A percentile compares a stretch with the other conserved stretches of the same genome.
phyloP scores from a whole-genome alignment of 92 coral and sea anemone genomes.

The Phenganax stokvisi region DNA sequence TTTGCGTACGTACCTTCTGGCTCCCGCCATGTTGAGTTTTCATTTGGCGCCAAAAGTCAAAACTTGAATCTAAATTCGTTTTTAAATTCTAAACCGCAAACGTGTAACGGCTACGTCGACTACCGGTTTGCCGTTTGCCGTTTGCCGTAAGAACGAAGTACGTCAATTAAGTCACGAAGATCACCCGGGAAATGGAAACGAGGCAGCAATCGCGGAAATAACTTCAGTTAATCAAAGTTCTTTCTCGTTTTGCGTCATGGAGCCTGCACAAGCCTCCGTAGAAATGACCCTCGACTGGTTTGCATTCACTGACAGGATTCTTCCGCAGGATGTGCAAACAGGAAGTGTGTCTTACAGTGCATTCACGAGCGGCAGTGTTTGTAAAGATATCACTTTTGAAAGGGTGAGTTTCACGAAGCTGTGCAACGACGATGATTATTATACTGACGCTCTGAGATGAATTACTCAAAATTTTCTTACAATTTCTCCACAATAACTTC shows the following conservation, averaged over 20 bases:
- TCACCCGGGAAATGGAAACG: not conserved
- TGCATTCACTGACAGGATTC: not conserved
- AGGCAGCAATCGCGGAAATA: constrained; percentile 12
- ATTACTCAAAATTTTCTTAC: too few relatives aligned
- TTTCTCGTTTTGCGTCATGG: constrained; percentile 15
- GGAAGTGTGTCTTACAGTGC: constrained; percentile 3
- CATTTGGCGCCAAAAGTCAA: constrained; percentile 1
- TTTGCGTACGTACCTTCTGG: constrained; percentile 8
- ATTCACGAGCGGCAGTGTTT: not conserved
- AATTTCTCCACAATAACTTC: too few relatives aligned
- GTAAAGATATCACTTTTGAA: not conserved
- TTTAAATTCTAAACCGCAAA: not conserved
- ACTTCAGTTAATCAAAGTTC: not conserved
- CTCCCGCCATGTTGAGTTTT: constrained; percentile 33
- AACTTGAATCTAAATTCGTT: not conserved
- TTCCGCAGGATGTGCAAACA: constrained; percentile 10
- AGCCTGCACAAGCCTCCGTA: constrained; percentile 3
- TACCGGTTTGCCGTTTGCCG: constrained; percentile 1
- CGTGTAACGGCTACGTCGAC: not conserved
- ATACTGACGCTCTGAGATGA: too few relatives aligned
- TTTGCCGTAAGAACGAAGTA: not conserved
- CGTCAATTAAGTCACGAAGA: constrained; percentile 14
- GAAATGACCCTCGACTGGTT: constrained; percentile 20
- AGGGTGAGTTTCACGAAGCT: not conserved
- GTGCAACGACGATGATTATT: too few relatives aligned